phyloP scores from a whole-genome alignment of 1,140 invertebrate species.

The Neotoxoptera formosana region DNA sequence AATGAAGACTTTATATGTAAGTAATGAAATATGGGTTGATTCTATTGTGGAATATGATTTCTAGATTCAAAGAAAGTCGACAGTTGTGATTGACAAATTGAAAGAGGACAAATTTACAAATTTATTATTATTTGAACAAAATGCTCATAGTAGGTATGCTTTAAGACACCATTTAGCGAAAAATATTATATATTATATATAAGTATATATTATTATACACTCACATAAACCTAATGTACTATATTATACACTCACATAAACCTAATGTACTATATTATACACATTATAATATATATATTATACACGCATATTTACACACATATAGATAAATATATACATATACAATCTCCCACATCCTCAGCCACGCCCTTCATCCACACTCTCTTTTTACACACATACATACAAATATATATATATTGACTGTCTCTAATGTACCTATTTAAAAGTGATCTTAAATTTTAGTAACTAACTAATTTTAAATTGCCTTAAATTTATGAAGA shows the following conservation, averaged over 20 bases:
- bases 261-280: not conserved
- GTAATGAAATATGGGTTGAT: not conserved
- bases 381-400: not conserved
- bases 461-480: not conserved
- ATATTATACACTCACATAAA: not conserved
- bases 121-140: not conserved
- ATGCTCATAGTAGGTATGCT: not conserved
- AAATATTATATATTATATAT: not conserved
- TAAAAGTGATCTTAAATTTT: not conserved
- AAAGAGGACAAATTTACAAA: not conserved
- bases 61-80: not conserved
- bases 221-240: not conserved
- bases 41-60: not conserved
- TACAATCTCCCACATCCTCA: not conserved
- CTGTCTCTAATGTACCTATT: not conserved
- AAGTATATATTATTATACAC: not conserved
- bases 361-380: not conserved
- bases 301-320: not conserved
- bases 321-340: not conserved
- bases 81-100: not conserved
- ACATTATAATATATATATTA: not conserved
- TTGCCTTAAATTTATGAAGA: not conserved
- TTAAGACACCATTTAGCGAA: not conserved
- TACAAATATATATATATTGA: not conserved
- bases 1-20: not conserved